These are phyloP conservation scores for Psephotus haematonotus DNA, from an alignment of 2,113 vertebrate species.

Conservation along the genomic window DNA sequence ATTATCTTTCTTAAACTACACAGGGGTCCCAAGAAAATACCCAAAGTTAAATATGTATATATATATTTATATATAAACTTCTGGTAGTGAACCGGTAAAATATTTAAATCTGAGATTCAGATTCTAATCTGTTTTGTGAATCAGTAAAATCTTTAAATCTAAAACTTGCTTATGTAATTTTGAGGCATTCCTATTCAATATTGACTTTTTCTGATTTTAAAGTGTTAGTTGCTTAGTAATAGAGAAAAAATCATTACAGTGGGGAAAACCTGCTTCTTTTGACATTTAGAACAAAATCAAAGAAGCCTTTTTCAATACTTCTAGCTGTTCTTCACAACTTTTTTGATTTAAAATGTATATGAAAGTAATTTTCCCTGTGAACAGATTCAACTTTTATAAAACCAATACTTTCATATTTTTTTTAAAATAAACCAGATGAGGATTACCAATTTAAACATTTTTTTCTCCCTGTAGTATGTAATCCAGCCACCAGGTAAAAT, in stretches of 20 bases:
- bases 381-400: not conserved
- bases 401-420: not conserved
- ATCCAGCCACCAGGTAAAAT: not conserved
- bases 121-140: not conserved
- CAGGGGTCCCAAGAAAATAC: not conserved
- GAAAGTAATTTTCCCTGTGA: not conserved
- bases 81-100: not conserved
- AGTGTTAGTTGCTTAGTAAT: not conserved
- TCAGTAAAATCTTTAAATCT: not conserved
- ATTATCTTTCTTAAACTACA: not conserved
- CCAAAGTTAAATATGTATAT: not conserved
- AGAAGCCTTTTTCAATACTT: not conserved
- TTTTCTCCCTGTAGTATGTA: not conserved
- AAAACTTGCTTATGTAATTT: not conserved
- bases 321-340: not conserved
- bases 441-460: not conserved
- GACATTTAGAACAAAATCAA: not conserved
- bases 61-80: not conserved
- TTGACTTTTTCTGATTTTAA: not conserved
- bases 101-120: not conserved
- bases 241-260: not conserved
- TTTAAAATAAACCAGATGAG: not conserved
- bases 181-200: not conserved
- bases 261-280: not conserved
- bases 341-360: not conserved